Conservation (phyloP, 2,113 vertebrate species). For the Coracopsis vasa region DNA sequence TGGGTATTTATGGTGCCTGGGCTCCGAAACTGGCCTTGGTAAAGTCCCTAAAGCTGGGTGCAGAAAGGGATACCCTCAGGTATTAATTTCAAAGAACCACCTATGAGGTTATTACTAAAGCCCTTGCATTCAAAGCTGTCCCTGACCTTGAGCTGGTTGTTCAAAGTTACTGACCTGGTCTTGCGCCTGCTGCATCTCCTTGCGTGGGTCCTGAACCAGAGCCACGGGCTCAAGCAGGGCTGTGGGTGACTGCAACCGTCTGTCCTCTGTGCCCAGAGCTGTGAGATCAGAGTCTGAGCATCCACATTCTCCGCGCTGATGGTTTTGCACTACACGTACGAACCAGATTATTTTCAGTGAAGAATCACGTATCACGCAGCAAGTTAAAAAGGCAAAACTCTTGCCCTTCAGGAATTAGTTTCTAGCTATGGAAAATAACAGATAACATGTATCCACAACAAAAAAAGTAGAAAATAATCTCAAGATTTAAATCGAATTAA, state of each 20-base stretch:
- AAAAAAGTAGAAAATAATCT: not conserved
- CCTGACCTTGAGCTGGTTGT: not conserved
- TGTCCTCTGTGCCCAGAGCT: constrained; percentile 42
- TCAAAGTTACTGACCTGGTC: not conserved
- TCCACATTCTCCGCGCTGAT: not conserved
- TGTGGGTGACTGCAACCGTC: not conserved
- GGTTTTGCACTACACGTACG: not conserved
- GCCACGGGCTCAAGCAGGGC: not conserved
- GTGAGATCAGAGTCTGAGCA: constrained; percentile 59
- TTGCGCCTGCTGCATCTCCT: not conserved
- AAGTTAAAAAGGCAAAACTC: not conserved
- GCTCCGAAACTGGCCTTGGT: accelerated
- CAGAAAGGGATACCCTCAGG: not conserved
- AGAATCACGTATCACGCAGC: not conserved
- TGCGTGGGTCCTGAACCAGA: not conserved
- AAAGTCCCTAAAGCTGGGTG: not conserved
- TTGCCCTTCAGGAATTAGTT: not conserved
- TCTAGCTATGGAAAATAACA: not conserved
- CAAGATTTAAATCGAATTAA: constrained; percentile 3
- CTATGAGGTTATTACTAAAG: not conserved
- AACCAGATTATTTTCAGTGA: not conserved
- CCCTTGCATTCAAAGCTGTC: not conserved
- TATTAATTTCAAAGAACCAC: not conserved
- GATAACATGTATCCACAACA: not conserved
- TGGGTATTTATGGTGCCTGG: not conserved